These are phyloP conservation scores for Galbula dea DNA, from an alignment of 2,113 vertebrate genomes.

Conservation along the genomic window DNA sequence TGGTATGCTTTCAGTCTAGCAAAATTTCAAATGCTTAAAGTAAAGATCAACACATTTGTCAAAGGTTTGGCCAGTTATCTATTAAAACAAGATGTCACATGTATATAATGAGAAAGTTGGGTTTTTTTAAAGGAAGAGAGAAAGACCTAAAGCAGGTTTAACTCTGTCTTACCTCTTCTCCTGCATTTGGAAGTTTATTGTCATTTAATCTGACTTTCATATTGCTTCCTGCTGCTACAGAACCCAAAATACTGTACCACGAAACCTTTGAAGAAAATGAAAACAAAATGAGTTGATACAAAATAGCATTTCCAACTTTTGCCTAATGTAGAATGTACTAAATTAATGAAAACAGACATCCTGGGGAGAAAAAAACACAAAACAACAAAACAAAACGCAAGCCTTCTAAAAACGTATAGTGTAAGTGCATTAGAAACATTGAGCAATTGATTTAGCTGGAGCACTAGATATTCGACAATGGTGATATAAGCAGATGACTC, in stretches of 20 bases:
- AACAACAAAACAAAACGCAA: neutral
- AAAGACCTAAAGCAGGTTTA: neutral
- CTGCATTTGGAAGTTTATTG: slow-evolving; percentile 82
- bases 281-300: neutral
- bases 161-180: slow-evolving; percentile 79
- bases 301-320: neutral
- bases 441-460: neutral
- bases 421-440: neutral
- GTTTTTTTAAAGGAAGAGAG: neutral
- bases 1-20: neutral
- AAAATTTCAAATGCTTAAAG: neutral
- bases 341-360: neutral
- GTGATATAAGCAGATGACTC: neutral
- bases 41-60: neutral
- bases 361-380: neutral
- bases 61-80: neutral
- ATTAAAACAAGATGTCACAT: neutral
- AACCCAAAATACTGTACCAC: slow-evolving; percentile 89
- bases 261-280: slow-evolving; percentile 75
- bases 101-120: neutral
- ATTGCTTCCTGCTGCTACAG: slow-evolving; percentile 74
- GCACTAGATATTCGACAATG: neutral
- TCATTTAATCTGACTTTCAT: slow-evolving; percentile 86
- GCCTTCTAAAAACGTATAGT: neutral
- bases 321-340: neutral